Evolutionary conservation across 2,113 vertebrate species (phyloP), one percentile per base, ranked within the genome.

Genomic region (Puffinus mauretanicus): DNA sequence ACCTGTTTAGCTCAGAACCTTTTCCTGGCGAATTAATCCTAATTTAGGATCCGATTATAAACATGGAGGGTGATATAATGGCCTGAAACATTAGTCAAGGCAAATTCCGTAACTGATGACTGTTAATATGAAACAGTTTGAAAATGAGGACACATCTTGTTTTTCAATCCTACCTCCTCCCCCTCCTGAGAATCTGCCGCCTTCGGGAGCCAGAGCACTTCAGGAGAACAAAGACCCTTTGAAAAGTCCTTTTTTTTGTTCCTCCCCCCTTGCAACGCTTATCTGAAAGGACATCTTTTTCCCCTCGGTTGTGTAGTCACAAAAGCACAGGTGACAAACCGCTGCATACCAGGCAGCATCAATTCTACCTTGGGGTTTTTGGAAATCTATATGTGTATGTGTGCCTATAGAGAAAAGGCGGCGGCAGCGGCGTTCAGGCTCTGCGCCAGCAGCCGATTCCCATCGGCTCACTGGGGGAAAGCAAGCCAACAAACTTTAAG

Each of bases 251-350:
- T 97, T 88, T 84, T 46, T 36, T 16, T 49, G 4, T 24, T 7
- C 12, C 8, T 21, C 10, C 67, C 93, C 69, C 69, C 71, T 96
- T 97, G 94, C 96, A 92, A 69, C 91, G 96, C 96, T 97, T 98
- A 98, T 98, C 98, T 98, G 97, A 98, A 98, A 98, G 97, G 98
- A 98, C 98, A 98, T 98, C 98, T 97, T 95, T 96, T 83, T 54
- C 94, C 97, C 95, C 97, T 97, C 94, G 84, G 97, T 93, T 86
- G 93, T 82, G 95, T 96, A 97, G 94, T 98, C 98, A 97, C 97
- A 94, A 98, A 98, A 98, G 98, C 97, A 70, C 97, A 97, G 97
- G 98, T 98, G 98, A 98, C 96, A 98, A 98, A 97, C 97, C 58
- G 97, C 98, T 96, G 94, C 85, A 20, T 97, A 79, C 67, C 94